Conservation (phyloP, 2,797 vertebrate species). For the Poeciliopsis turneri region DNA sequence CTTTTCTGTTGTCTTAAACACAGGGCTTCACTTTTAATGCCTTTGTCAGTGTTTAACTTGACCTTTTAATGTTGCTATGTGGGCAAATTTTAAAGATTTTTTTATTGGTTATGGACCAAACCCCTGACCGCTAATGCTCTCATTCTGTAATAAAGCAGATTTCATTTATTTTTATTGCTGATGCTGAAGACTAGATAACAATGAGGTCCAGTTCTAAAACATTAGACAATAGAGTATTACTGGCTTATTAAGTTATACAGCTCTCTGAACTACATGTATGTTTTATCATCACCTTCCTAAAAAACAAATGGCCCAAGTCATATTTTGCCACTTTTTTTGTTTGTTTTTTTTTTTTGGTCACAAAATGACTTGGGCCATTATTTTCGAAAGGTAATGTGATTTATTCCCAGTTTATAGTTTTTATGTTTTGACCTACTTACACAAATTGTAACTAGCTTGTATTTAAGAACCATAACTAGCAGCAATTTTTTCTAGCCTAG, state of each 20-base stretch:
- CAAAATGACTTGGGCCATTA: no score
- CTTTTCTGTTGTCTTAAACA: background rate
- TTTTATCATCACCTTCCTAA: background rate
- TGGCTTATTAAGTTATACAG: background rate
- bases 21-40: background rate
- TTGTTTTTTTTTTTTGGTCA: no score
- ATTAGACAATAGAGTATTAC: background rate
- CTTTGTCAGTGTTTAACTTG: background rate
- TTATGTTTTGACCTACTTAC: background rate
- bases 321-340: no score
- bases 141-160: no score
- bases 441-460: background rate
- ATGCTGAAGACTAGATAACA: background rate
- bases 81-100: background rate
- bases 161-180: background rate
- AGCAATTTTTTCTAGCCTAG: background rate
- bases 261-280: background rate
- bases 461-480: background rate
- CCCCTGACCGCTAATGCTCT: background rate
- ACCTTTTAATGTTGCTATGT: background rate
- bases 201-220: background rate
- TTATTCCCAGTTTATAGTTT: background rate
- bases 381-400: no score
- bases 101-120: background rate
- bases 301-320: no score